A percentile compares a stretch with the other conserved stretches of the same genome.
These are phyloP conservation scores for Philopedon plagiatum DNA, from an alignment of 2,888 invertebrate species.

Conservation along the genomic window DNA sequence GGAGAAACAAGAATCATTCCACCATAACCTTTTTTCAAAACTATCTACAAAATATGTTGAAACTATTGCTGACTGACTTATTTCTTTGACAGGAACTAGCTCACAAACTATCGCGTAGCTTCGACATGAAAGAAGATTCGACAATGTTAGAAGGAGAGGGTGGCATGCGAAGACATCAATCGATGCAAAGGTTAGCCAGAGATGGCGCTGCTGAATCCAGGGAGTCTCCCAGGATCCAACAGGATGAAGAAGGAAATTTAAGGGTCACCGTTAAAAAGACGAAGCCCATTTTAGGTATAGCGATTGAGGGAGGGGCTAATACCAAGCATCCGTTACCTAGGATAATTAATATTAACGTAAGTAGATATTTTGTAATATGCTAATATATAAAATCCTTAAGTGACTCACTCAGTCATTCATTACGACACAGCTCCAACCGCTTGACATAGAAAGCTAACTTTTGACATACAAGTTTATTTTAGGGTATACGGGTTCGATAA, in stretches of 20 bases:
- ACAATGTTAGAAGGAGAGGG: constrained; percentile 77
- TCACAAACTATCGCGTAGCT: constrained; percentile 88
- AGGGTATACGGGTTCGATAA: no score
- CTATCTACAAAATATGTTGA: no score
- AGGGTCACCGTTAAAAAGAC: constrained; percentile 93
- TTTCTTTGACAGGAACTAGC: constrained; percentile 79
- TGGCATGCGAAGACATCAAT: constrained; percentile 81
- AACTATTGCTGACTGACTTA: neutral
- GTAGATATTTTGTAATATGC: constrained; percentile 60
- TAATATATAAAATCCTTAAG: no score
- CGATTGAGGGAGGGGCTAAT: constrained; percentile 97
- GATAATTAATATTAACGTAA: constrained; percentile 96
- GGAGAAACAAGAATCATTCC: no score
- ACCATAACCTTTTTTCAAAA: no score
- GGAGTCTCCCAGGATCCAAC: constrained; percentile 78
- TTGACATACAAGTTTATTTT: no score
- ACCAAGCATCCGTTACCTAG: constrained; percentile 95
- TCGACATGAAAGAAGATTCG: constrained; percentile 90
- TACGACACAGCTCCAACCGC: no score
- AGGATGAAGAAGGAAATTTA: constrained; percentile 90
- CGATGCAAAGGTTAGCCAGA: constrained; percentile 81
- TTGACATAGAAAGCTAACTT: no score
- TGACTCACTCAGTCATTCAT: no score
- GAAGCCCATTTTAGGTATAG: constrained; percentile 95
- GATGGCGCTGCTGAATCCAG: constrained; percentile 69